Percentiles rank a stretch among this genome's conserved stretches.
phyloP scores from a whole-genome alignment of 2,113 vertebrate species.

The Rostratula benghalensis region DNA sequence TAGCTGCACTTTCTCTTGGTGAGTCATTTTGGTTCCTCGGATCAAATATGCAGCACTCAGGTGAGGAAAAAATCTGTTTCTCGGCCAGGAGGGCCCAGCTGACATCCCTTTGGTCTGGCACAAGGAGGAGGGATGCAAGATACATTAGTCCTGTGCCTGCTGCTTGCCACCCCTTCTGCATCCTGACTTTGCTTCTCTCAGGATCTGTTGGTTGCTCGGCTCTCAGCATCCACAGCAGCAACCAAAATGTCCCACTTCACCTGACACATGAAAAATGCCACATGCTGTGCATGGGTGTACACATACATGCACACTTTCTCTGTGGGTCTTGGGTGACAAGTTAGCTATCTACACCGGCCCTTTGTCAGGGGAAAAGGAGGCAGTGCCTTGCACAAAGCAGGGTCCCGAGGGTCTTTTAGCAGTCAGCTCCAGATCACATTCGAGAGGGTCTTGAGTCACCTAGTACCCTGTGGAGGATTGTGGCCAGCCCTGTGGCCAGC shows the following conservation, averaged over 20 bases:
- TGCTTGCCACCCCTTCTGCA: not conserved
- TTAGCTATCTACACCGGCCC: not conserved
- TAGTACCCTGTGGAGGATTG: not conserved
- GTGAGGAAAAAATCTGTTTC: not conserved
- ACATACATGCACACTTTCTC: accelerated
- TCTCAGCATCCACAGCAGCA: not conserved
- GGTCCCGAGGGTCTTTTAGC: not conserved
- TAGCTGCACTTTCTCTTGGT: constrained; percentile 90
- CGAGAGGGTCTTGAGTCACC: not conserved
- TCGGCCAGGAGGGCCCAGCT: not conserved
- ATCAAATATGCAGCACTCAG: not conserved
- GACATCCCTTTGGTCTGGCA: not conserved
- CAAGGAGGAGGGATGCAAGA: not conserved
- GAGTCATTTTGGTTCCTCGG: constrained; percentile 17
- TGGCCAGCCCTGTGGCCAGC: not conserved
- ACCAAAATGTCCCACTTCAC: not conserved
- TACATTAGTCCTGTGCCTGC: not conserved
- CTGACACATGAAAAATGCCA: not conserved
- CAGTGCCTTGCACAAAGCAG: not conserved
- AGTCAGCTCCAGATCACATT: not conserved
- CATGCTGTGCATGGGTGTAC: accelerated
- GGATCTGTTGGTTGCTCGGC: not conserved
- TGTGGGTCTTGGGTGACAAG: accelerated
- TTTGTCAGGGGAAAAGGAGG: not conserved
- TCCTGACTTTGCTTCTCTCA: not conserved